phyloP scores from a whole-genome alignment of 2,797 vertebrate genomes.

The Forpus xanthops region DNA sequence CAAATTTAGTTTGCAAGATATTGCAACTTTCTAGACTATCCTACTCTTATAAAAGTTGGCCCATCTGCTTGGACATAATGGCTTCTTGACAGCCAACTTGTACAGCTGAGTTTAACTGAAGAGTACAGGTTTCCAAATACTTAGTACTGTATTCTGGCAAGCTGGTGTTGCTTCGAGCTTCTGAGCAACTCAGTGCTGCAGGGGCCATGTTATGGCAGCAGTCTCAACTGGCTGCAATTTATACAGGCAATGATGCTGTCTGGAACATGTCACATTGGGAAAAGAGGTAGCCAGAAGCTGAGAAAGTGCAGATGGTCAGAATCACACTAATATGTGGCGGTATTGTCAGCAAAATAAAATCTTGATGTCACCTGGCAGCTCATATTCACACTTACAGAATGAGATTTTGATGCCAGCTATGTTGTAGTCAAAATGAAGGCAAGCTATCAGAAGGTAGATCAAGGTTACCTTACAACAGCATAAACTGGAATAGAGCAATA shows the following conservation, averaged over 20 bases:
- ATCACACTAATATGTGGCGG: not conserved
- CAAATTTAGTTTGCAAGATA: not conserved
- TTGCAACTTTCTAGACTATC: not conserved
- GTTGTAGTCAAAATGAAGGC: not conserved
- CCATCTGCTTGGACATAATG: not conserved
- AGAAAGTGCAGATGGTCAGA: not conserved
- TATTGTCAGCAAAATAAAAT: not conserved
- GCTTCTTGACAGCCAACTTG: not conserved
- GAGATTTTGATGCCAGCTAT: not conserved
- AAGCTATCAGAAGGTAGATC: not conserved
- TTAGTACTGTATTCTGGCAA: not conserved
- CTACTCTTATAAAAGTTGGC: not conserved
- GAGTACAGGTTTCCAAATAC: not conserved
- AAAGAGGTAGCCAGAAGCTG: not conserved
- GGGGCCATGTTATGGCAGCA: not conserved
- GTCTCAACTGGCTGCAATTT: not conserved
- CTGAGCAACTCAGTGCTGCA: not conserved
- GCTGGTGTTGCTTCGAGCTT: not conserved
- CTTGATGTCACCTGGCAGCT: not conserved
- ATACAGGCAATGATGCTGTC: not conserved
- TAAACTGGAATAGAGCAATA: not conserved
- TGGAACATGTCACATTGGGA: not conserved
- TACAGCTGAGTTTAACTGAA: not conserved
- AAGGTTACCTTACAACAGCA: accelerated
- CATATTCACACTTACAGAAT: not conserved